Evolutionary conservation across 2,797 vertebrate genomes (phyloP).

Genomic region (Urocyon cinereoargenteus): DNA sequence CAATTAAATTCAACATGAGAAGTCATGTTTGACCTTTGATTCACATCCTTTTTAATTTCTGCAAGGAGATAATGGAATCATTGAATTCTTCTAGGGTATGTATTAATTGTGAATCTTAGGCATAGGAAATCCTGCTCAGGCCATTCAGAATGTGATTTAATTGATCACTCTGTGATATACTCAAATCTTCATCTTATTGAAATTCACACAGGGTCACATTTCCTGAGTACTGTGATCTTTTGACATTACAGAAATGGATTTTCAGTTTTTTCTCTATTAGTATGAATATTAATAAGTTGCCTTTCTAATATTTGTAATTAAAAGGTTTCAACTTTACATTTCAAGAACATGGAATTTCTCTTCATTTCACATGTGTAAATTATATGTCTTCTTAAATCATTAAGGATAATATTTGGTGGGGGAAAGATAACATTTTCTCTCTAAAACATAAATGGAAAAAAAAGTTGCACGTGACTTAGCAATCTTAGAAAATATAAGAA

Average conservation of each 20-base stretch:
- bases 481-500: conserved; percentile 30
- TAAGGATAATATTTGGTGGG: neutral
- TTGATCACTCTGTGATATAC: neutral
- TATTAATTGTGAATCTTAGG: conserved; percentile 23
- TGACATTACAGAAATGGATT: neutral
- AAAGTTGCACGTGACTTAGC: neutral
- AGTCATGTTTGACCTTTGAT: conserved; percentile 42
- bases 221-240: neutral
- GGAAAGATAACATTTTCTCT: neutral
- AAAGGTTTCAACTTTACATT: conserved; percentile 30
- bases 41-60: conserved; percentile 57
- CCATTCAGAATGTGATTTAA: neutral
- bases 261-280: neutral
- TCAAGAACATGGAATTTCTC: neutral
- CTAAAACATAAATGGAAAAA: conserved; percentile 29
- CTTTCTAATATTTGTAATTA: neutral
- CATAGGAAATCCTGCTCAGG: neutral
- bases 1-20: conserved; percentile 36
- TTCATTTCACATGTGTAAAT: neutral
- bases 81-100: neutral
- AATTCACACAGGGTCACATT: neutral
- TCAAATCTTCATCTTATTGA: neutral
- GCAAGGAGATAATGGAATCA: neutral
- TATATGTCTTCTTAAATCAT: neutral
- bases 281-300: neutral